Percentiles rank a stretch among this genome's conserved stretches.
Evolutionary conservation across 2,888 invertebrate species (phyloP).

Genomic region (Slavum lentiscoides): DNA sequence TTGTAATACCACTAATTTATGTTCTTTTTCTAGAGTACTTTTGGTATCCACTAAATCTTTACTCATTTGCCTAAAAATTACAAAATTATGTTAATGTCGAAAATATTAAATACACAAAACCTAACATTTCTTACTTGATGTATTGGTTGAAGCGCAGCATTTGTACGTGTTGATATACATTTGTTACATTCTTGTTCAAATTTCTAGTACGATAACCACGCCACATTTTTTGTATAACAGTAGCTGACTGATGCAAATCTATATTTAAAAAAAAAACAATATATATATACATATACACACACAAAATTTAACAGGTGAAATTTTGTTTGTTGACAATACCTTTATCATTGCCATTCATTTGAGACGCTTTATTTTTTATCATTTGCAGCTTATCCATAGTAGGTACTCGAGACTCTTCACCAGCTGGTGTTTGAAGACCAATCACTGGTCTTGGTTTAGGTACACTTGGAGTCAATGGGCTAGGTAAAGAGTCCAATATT

Average conservation of each 20-base stretch:
- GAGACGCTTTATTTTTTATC: constrained; percentile 52
- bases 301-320: not conserved
- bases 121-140: constrained; percentile 69
- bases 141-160: constrained; percentile 79
- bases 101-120: constrained; percentile 5
- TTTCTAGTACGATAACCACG: constrained; percentile 80
- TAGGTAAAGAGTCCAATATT: constrained; percentile 84
- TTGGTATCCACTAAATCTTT: constrained; percentile 85
- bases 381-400: constrained; percentile 52
- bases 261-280: not conserved
- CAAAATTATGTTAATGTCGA: not conserved
- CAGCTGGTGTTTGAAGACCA: constrained; percentile 48
- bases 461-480: constrained; percentile 63
- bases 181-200: constrained; percentile 69
- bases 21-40: constrained; percentile 79
- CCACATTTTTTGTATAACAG: constrained; percentile 85
- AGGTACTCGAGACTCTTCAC: constrained; percentile 43
- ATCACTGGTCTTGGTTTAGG: constrained; percentile 60
- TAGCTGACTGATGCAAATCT: constrained; percentile 65
- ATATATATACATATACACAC: not conserved
- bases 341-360: constrained; percentile 39
- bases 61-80: constrained; percentile 69
- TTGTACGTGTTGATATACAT: constrained; percentile 70
- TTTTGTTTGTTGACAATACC: not conserved
- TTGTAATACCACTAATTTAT: constrained; percentile 82